These are phyloP conservation scores for Rhopilema esculentum DNA, from an alignment of 30 jellyfish, hydroid and myxozoan genomes.

Conservation along the genomic window DNA sequence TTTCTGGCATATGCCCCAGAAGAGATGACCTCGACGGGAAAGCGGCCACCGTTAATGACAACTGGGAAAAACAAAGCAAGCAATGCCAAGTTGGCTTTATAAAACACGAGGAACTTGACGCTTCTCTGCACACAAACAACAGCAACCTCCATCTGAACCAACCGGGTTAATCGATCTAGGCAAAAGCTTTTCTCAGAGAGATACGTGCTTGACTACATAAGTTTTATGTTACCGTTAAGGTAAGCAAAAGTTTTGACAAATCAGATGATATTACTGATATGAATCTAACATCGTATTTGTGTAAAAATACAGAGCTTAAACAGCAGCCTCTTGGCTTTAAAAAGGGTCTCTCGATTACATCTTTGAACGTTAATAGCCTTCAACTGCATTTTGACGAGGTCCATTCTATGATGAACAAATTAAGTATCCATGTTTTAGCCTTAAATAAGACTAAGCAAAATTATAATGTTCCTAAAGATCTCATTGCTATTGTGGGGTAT, in stretches of 20 bases:
- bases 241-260: too few species aligned
- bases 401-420: not conserved
- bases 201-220: conserved; percentile 15
- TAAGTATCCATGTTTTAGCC: not conserved
- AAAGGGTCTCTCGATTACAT: too few species aligned
- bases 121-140: too few species aligned
- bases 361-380: not conserved
- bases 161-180: not conserved
- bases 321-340: too few species aligned
- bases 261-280: too few species aligned
- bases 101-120: too few species aligned
- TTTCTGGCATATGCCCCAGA: conserved; percentile 2
- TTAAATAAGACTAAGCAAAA: not conserved
- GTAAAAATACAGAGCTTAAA: too few species aligned
- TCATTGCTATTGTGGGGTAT: conserved; percentile 3
- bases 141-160: too few species aligned
- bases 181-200: conserved; percentile 14
- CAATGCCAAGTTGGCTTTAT: not conserved
- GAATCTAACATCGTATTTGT: too few species aligned
- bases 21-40: not conserved
- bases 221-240: conserved; percentile 11
- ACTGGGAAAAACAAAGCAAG: not conserved
- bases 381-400: not conserved
- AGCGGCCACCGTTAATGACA: not conserved
- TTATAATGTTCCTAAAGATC: not conserved